Evolutionary conservation across 1,140 invertebrate species (phyloP).

Genomic region (Belonocnema kinseyi): DNA sequence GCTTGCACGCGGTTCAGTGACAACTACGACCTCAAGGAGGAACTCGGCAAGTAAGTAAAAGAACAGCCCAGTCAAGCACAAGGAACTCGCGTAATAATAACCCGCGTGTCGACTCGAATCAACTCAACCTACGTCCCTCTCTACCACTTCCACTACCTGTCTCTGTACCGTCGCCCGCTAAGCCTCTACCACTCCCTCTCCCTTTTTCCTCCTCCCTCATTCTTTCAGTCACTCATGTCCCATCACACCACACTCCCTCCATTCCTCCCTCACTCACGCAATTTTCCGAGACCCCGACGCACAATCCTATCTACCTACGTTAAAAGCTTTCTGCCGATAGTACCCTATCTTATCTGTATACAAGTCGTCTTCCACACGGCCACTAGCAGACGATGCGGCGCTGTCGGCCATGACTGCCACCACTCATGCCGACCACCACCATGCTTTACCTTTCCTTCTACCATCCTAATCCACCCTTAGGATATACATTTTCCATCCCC

Average conservation of each 20-base stretch:
- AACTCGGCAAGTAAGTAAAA: constrained; percentile 97
- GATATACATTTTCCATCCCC: neutral
- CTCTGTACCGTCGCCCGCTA: neutral
- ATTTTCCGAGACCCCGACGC: neutral
- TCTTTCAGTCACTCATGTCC: neutral
- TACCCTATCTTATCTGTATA: neutral
- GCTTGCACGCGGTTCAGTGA: constrained; percentile 96
- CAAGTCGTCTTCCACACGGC: neutral
- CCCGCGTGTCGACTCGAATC: constrained; percentile 23
- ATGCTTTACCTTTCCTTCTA: constrained; percentile 26
- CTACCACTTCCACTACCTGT: constrained; percentile 25
- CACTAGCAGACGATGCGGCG: constrained; percentile 54
- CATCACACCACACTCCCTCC: neutral
- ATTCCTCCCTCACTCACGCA: neutral
- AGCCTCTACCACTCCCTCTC: constrained; percentile 6
- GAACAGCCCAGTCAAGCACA: constrained; percentile 13
- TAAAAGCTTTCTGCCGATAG: neutral
- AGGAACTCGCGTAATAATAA: constrained; percentile 31
- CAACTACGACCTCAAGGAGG: constrained; percentile 99
- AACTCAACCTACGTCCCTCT: constrained; percentile 24
- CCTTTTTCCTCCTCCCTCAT: neutral
- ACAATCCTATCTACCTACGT: neutral
- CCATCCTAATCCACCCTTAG: constrained; percentile 14
- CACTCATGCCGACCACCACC: constrained; percentile 12
- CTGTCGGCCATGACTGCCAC: constrained; percentile 55